These are phyloP conservation scores for Aradophagus sp. DNA, from an alignment of 1,140 invertebrate genomes.

Conservation along the genomic window DNA sequence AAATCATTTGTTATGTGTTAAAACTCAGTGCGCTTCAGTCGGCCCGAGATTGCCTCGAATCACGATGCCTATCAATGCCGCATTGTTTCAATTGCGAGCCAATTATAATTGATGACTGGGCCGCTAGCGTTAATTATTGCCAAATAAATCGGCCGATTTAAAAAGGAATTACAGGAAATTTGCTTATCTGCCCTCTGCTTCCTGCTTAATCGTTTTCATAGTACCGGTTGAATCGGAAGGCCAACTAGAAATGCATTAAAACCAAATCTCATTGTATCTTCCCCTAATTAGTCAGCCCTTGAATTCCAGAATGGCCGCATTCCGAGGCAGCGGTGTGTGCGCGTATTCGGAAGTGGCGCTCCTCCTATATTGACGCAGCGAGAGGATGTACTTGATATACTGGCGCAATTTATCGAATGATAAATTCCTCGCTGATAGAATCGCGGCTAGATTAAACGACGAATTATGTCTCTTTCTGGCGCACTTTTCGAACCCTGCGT, in stretches of 20 bases:
- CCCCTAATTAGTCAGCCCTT: constrained; percentile 57
- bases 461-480: constrained; percentile 63
- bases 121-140: no score
- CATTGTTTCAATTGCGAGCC: no score
- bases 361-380: constrained; percentile 55
- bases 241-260: constrained; percentile 53
- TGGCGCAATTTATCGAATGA: constrained; percentile 75
- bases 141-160: no score
- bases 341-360: constrained; percentile 55
- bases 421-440: constrained; percentile 74
- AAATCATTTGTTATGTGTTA: constrained; percentile 36
- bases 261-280: constrained; percentile 59
- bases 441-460: constrained; percentile 75
- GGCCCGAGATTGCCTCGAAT: constrained; percentile 39
- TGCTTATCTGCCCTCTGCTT: no score
- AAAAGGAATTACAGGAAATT: no score
- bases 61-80: no score
- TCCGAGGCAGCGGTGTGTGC: constrained; percentile 35
- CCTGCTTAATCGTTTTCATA: no score
- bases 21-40: constrained; percentile 15
- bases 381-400: constrained; percentile 66
- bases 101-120: no score
- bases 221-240: constrained; percentile 32
- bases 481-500: constrained; percentile 48
- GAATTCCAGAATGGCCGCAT: constrained; percentile 52